Base-by-base conservation (phyloP, 2,113 vertebrate genomes). In the Syngnathoides biaculeatus region DNA sequence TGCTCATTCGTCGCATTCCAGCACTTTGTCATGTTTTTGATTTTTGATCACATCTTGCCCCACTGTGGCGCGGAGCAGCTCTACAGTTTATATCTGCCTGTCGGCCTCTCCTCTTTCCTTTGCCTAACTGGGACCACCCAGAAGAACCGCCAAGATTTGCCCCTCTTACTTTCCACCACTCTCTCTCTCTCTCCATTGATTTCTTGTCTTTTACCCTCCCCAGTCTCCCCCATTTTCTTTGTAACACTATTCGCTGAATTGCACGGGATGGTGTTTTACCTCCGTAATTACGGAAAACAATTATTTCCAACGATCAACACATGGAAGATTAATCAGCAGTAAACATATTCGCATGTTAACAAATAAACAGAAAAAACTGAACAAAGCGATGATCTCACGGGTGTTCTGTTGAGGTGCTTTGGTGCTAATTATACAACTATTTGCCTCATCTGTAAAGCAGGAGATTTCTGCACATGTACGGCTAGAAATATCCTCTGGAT, bases 11-110 rank as follows among this genome's bases (percentile, higher is more conserved):
- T 52, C n/a, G 45, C 35, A 50, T 30, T 64, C 43, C 56, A 56
- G 56, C 39, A 13, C 56, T 64, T 64, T 64, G 14, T 50, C 48
- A 35, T 48, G 14, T 65, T 65, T 65, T 65, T 52, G 5, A 45
- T 64, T 35, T 72, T 19, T 67, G 57, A 57, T 74, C 71, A 52
- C 56, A 64, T 22, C 73, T 82, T 71, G 80, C 55, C 35, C 77
- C 76, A 67, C 91, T 87, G 73, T 90, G 92, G 92, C 93, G 92
- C 87, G 84, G 93, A 93, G 93, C 93, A 93, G 93, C 94, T 96
- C 96, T 96, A 95, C 94, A 94, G 93, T 94, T 93, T 93, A 93
- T 94, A 94, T 96, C 93, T 94, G 93, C 92, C 91, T 94, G 94
- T 95, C 95, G 95, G 93, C 94, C 93, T 95, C 93, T 92, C 92